Evolutionary conservation across 2,888 invertebrate genomes (phyloP).

Genomic region (Pycnomerus fuliginosus): DNA sequence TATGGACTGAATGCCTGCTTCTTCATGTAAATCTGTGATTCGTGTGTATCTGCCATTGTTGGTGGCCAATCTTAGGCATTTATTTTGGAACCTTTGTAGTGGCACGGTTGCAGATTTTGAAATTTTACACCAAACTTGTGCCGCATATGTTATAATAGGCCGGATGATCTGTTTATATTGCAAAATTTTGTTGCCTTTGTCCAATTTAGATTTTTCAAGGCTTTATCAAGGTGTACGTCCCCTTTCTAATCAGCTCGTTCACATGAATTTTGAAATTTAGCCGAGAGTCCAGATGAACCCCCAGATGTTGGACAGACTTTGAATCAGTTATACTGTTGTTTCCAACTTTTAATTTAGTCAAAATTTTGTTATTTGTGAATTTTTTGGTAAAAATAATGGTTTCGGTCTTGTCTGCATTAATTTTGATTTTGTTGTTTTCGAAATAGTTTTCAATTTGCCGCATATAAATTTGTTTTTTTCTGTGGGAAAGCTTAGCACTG

Average conservation of each 20-base stretch:
- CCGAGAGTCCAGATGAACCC: constrained; percentile 3
- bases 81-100: constrained; percentile 1
- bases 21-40: background rate
- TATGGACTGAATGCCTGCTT: background rate
- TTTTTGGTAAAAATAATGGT: constrained; percentile 2
- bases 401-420: constrained; percentile 23
- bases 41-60: background rate
- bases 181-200: background rate
- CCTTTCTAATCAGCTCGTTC: background rate
- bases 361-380: constrained; percentile 9
- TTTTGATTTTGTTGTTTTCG: constrained; percentile 17
- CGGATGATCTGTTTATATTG: constrained; percentile 3
- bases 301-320: constrained; percentile 2
- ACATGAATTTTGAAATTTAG: constrained; percentile 2
- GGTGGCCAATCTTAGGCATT: constrained; percentile 1
- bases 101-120: background rate
- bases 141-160: constrained; percentile 5
- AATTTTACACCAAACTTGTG: background rate
- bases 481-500: constrained; percentile 9
- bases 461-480: constrained; percentile 15
- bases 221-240: background rate
- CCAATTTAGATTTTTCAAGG: background rate
- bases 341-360: constrained; percentile 10
- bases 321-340: too few relatives aligned
- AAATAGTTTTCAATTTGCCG: constrained; percentile 12